Percentiles rank a stretch among this genome's conserved stretches.
These are phyloP conservation scores for Drosophila takahashii DNA, from an alignment of 1,140 invertebrate species.

Conservation along the genomic window DNA sequence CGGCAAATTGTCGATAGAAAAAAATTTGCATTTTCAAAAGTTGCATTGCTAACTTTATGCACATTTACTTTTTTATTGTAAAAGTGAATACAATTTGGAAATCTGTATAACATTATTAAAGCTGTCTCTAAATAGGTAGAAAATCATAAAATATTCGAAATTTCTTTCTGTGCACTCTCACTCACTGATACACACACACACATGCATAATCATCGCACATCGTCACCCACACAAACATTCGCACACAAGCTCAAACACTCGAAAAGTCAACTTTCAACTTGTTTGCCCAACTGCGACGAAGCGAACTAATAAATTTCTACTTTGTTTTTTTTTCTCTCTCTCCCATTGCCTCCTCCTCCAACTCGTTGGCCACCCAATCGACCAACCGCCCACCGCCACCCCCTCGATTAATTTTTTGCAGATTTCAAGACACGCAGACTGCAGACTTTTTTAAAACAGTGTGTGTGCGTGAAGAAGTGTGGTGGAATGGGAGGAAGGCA, in stretches of 20 bases:
- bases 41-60: no score
- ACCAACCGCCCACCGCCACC: slow-evolving; percentile 1
- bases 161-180: slow-evolving; percentile 23
- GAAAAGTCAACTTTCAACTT: slow-evolving; percentile 68
- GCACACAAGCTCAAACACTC: slow-evolving; percentile 38
- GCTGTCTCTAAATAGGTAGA: neutral
- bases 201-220: slow-evolving; percentile 41
- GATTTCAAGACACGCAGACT: slow-evolving; percentile 51
- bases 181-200: slow-evolving; percentile 38
- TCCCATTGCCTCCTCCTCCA: neutral
- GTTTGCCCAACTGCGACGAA: slow-evolving; percentile 78
- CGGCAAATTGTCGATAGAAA: no score
- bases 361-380: no score
- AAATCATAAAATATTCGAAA: neutral
- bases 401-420: slow-evolving; percentile 70
- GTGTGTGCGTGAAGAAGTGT: slow-evolving; percentile 44
- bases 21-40: no score
- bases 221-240: slow-evolving; percentile 26
- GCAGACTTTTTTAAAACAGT: slow-evolving; percentile 42
- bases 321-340: slow-evolving; percentile 51
- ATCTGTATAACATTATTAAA: no score
- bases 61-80: no score
- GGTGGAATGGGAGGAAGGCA: slow-evolving; percentile 29
- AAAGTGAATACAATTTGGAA: no score
- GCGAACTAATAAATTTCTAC: slow-evolving; percentile 82